phyloP scores from a whole-genome alignment of 2,113 vertebrate genomes.

The Anolis sagrei region DNA sequence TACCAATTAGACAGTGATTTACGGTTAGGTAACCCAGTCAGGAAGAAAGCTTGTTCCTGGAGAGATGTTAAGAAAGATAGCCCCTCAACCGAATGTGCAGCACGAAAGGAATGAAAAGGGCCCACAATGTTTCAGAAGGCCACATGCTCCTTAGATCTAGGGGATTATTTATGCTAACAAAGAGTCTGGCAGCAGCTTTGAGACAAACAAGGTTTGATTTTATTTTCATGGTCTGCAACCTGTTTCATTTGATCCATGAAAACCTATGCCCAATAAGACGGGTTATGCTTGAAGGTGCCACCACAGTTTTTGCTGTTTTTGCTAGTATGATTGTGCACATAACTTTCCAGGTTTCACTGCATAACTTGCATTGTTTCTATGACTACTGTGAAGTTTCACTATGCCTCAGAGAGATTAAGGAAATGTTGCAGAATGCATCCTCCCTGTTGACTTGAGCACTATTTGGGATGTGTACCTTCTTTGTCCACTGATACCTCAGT shows the following conservation, averaged over 20 bases:
- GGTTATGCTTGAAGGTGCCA: no score
- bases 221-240: background rate
- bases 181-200: background rate
- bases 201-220: background rate
- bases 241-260: background rate
- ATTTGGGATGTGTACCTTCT: no score
- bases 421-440: no score
- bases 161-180: background rate
- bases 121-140: background rate
- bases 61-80: conserved; percentile 13
- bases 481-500: no score
- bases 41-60: conserved; percentile 21
- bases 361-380: no score
- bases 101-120: background rate
- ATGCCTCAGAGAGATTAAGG: no score
- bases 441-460: no score
- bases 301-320: no score
- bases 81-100: conserved; percentile 9
- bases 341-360: no score
- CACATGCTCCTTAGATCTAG: background rate
- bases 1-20: conserved; percentile 46
- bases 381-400: no score
- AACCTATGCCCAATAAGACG: no score
- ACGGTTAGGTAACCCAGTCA: conserved; percentile 18
- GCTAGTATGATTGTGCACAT: no score